Evolutionary conservation across 2,113 vertebrate genomes (phyloP).

Genomic region (Arizona elegans): DNA sequence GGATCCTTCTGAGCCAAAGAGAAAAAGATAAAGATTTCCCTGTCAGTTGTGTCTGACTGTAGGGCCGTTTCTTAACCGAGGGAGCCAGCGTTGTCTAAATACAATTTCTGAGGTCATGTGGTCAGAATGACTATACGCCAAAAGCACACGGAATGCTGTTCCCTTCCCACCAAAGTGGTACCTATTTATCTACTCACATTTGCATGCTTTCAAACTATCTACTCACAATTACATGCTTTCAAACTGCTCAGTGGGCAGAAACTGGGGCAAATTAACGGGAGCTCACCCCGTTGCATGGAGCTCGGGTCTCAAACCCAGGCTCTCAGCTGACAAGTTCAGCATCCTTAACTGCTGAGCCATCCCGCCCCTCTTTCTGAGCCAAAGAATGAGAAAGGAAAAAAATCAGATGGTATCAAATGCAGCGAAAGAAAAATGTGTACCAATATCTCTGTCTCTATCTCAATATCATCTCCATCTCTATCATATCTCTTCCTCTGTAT

Average conservation of each 20-base stretch:
- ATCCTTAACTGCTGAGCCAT: not conserved
- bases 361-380: not conserved
- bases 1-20: not conserved
- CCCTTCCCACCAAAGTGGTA: not conserved
- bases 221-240: not conserved
- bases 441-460: not conserved
- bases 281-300: not conserved
- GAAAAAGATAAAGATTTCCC: not conserved
- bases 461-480: not conserved
- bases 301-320: not conserved
- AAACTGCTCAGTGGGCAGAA: not conserved
- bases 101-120: not conserved
- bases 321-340: not conserved
- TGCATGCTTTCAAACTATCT: too few relatives aligned
- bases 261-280: not conserved
- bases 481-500: not conserved
- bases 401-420: not conserved
- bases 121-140: not conserved
- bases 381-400: not conserved
- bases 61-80: not conserved
- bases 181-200: not conserved
- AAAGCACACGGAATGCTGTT: not conserved
- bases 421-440: not conserved
- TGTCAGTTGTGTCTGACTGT: not conserved
- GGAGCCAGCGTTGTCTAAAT: too few relatives aligned